Percentiles rank a stretch among this genome's conserved stretches.
Evolutionary conservation across 2,888 invertebrate species (phyloP).

Genomic region (Agrochola lota): DNA sequence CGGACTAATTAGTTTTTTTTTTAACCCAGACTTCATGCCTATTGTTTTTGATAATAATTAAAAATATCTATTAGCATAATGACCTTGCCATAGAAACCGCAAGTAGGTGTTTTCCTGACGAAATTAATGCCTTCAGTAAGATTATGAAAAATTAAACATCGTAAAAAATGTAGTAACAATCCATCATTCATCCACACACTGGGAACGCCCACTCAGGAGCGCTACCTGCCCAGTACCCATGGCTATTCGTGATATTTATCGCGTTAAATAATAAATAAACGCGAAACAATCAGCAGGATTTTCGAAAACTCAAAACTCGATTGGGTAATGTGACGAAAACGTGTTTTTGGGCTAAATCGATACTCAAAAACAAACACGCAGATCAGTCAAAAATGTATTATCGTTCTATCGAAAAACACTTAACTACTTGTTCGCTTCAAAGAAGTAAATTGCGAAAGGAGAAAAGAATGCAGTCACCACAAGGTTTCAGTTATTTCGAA

Average conservation of each 20-base stretch:
- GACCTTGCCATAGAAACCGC: background rate
- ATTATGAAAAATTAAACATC: conserved; percentile 39
- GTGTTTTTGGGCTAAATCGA: background rate
- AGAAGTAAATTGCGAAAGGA: background rate
- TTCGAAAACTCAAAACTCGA: background rate
- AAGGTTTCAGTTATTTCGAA: background rate
- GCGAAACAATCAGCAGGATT: conserved; percentile 28
- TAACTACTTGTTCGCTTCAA: background rate
- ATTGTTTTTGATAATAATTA: conserved; percentile 15
- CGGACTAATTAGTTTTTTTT: too few species aligned
- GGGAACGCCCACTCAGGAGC: conserved; percentile 53
- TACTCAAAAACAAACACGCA: background rate
- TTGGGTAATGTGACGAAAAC: background rate
- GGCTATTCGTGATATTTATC: conserved; percentile 53
- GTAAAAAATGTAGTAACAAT: conserved; percentile 42
- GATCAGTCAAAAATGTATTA: background rate
- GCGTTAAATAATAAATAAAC: conserved; percentile 60
- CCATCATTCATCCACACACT: conserved; percentile 48
- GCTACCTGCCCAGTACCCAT: conserved; percentile 35
- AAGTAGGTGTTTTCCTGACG: conserved; percentile 10
- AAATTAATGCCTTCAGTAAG: conserved; percentile 28
- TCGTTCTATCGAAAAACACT: background rate
- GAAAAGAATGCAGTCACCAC: conserved; percentile 1
- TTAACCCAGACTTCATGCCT: too few species aligned
- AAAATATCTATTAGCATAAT: background rate